These are phyloP conservation scores for Rallus crepitans DNA, from an alignment of 2,797 vertebrate species.

Conservation along the genomic window DNA sequence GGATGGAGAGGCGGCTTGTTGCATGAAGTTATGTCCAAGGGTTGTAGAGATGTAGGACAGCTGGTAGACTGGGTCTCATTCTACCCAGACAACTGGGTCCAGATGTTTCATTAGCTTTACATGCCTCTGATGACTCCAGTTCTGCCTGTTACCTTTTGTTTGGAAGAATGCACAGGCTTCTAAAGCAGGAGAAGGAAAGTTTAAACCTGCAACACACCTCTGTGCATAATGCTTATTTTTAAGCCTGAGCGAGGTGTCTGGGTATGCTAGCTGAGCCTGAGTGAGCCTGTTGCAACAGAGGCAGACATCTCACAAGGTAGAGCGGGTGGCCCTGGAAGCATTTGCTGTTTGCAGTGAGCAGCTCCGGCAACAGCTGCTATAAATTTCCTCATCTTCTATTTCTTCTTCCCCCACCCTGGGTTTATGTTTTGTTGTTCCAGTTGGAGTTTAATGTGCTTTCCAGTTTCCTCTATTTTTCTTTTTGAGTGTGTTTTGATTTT, in stretches of 20 bases:
- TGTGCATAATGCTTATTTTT: background rate
- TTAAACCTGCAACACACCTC: background rate
- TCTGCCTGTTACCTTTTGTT: background rate
- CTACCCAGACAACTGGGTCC: background rate
- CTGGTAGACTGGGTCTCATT: background rate
- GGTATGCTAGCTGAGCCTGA: background rate
- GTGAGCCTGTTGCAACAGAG: background rate
- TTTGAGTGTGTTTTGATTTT: conserved; percentile 15
- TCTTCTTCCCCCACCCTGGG: background rate
- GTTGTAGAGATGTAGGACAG: background rate
- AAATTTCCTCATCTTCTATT: conserved; percentile 11
- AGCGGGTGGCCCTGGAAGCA: background rate
- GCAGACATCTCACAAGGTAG: background rate
- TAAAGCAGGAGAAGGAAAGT: background rate
- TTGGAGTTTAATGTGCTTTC: conserved; percentile 17
- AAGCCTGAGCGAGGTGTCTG: background rate
- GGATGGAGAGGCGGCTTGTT: background rate
- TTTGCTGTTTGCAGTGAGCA: background rate
- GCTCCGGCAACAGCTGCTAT: background rate
- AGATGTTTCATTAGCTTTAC: background rate
- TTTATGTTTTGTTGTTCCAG: conserved; percentile 28
- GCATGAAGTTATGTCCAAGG: background rate
- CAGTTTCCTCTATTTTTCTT: conserved; percentile 32
- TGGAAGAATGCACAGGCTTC: background rate
- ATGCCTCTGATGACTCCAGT: background rate